Evolutionary conservation across 2,113 vertebrate genomes (phyloP).

Genomic region (Cyanoliseus patagonus): DNA sequence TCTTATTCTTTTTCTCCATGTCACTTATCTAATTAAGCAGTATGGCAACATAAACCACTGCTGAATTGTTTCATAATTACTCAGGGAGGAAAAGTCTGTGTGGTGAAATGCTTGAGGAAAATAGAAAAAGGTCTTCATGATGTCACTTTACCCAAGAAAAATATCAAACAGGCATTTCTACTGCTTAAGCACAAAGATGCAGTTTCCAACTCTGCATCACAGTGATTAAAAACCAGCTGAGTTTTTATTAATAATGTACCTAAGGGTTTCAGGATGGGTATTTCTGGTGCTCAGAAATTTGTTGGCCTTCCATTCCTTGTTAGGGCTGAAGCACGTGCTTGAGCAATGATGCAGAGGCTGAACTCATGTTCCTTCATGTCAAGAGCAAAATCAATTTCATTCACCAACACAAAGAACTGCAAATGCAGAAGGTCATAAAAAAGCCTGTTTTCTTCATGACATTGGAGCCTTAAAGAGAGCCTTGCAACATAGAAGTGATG

Average conservation of each 20-base stretch:
- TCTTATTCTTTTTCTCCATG: not conserved
- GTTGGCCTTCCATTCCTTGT: not conserved
- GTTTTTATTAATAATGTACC: not conserved
- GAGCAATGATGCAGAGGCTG: not conserved
- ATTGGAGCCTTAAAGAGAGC: not conserved
- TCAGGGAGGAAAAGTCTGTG: not conserved
- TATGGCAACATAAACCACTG: not conserved
- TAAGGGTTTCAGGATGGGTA: not conserved
- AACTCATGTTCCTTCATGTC: not conserved
- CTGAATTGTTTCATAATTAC: not conserved
- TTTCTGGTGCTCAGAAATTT: conserved; percentile 1
- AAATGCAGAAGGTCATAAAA: conserved; percentile 2
- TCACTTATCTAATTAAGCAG: not conserved
- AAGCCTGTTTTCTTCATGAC: not conserved
- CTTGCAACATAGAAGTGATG: not conserved
- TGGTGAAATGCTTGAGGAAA: not conserved
- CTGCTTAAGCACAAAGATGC: not conserved
- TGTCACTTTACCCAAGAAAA: not conserved
- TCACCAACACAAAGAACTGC: not conserved
- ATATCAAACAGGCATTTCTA: not conserved
- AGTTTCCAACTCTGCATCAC: not conserved
- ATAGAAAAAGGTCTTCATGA: not conserved
- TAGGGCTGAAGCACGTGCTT: not conserved
- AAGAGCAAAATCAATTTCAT: conserved; percentile 4
- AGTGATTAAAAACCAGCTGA: not conserved